Evolutionary conservation across 2,797 vertebrate genomes (phyloP), one percentile per base, ranked within the genome.

Genomic region (Tympanoctomys barrerae): DNA sequence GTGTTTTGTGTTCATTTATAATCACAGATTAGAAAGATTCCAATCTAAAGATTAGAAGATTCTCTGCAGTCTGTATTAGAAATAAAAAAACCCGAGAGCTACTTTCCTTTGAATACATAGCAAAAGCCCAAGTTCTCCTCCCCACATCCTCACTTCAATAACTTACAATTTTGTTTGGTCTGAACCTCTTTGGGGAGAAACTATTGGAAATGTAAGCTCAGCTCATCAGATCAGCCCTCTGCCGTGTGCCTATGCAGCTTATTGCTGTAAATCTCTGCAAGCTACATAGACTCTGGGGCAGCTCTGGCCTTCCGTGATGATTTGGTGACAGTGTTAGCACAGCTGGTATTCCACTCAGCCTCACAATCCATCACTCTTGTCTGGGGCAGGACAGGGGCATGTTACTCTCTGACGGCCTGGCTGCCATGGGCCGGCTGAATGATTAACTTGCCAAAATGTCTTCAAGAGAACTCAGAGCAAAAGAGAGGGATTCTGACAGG

Each of bases 141-240:
- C 39, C 46, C 42, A 24, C 28, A 31, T 22, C 57, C 64, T 92
- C 28, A 62, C 16, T 75, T 52, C 31, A 39, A 18, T 3, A 62
- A 59, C 18, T 62, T 8, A 1, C 28, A 11, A 7, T 86, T 95
- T 64, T 33, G 18, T 88, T 21, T 31, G 31, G 26, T 42, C 28
- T 19, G 16, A 52, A 42, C 7, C 42, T 61, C 22, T 87, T 22
- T 39, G 61, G 21, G 59, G 36, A 89, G 54, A 89, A 75, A 33
- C 3, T 31, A 0, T 2, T 66, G 33, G 59, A 64, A 66, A 54
- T 54, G 0, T 5, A 31, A 52, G 49, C 77, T 42, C 33, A n/a
- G 77, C 46, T 66, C 46, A 10, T 54, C 46, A 66, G 39, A 59
- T 33, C 0, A 2, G 49, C 33, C 36, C 0, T 16, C 16, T 10